Base-by-base conservation (phyloP, 1,140 invertebrate genomes). In the Drosophila parabipectinata region DNA sequence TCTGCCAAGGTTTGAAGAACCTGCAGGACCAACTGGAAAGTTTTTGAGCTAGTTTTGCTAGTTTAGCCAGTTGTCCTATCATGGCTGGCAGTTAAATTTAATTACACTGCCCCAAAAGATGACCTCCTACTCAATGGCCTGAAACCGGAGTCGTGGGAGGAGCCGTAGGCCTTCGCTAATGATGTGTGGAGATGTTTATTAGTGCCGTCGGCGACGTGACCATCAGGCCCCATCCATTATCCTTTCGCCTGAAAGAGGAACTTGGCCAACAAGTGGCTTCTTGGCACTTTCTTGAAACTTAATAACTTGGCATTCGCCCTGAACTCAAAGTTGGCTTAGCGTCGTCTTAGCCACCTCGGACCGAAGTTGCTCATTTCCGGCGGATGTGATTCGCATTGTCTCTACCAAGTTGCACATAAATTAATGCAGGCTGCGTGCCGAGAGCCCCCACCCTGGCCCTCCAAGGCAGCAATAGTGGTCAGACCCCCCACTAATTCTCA, bases 41-140 rank as follows among this genome's bases (percentile, higher is more conserved):
- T 56, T 50, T 51, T 64, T 18, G 41, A 45, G 37, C 64, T 69
- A 39, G 32, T 44, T 45, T 14, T 32, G 44, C 52, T 44, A 55
- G 55, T 57, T 47, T 47, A 58, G 61, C 59, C 72, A 77, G 58
- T 76, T 64, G 80, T 51, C 77, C 41, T n/a, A 34, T 60, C 51
- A 54, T 71, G 76, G 50, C 30, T 48, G 66, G 74, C 78, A 87
- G 79, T 85, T 85, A 85, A 85, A 82, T 85, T 85, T 85, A 85
- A 85, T 85, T 85, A 87, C 82, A 75, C 66, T 75, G 71, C 82
- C 82, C 82, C 57, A 80, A 75, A 85, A 85, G 54, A 41, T 60
- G 61, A 72, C 63, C 67, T 47, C 15, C 44, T 32, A 4, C 41
- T 39, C 56, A 80, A 73, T 71, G 66, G 68, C 61, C 72, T 69